Evolutionary conservation across 2,797 vertebrate species (phyloP), one percentile per base, ranked within the genome.

Genomic region (Mionectes olivaceus): DNA sequence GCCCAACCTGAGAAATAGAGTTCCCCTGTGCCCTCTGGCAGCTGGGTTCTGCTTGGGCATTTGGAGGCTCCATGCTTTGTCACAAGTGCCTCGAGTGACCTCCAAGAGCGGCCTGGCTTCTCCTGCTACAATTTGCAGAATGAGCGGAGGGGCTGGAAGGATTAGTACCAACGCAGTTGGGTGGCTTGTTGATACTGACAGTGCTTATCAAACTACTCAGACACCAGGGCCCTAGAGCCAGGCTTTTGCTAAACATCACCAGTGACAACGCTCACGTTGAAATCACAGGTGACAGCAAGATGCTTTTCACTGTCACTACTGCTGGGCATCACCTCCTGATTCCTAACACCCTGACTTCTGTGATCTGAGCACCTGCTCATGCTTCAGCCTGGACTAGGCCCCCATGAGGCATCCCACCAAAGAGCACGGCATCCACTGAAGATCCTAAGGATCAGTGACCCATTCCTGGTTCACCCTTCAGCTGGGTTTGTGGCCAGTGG

Each of bases 401-500:
- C 33, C 64, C 5, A 0, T 4, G 41, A 63, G 32, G 16, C 43
- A 71, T 33, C 39, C n/a, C 43, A 52, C 35, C 30, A 37, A 68
- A 53, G 16, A 87, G 15, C 41, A 74, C 60, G 21, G 37, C 41
- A n/a, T 19, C n/a, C 3, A 35, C 19, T 3, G 13, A 52, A 27
- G 15, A 53, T 37, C 37, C 64, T 32, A 49, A 71, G 41, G 50
- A 39, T 13, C 9, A 57, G 24, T 0, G 0, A 14, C 21, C 33
- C 7, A 18, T 15, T 37, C 37, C 7, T 0, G 0, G 13, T 15
- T 82, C 52, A 16, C 8, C 9, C 21, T 27, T 73, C 32, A 37
- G 44, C 22, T 0, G 0, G 25, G 28, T 28, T 32, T 22, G n/a
- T 1, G 2, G 41, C 27, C 41, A 1, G 27, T 0, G 0, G 19